These are phyloP conservation scores for Platichthys flesus DNA, from an alignment of 2,113 vertebrate genomes.

Conservation along the genomic window DNA sequence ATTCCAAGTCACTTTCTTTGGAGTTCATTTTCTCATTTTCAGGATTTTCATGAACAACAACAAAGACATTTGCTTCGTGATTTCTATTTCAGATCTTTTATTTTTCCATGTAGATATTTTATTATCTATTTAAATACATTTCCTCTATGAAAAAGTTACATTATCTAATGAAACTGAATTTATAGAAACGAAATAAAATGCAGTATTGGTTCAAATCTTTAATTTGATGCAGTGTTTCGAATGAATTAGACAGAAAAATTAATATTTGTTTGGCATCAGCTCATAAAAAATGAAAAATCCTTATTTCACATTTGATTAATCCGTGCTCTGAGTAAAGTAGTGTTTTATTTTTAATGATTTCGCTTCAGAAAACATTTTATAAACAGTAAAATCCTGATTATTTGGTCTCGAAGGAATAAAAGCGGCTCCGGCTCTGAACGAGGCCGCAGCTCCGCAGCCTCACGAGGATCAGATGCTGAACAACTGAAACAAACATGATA, in stretches of 20 bases:
- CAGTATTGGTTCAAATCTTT: neutral
- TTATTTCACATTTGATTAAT: neutral
- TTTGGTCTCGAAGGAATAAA: neutral
- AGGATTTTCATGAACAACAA: neutral
- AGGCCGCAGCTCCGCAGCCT: conserved; percentile 44
- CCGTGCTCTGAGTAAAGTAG: neutral
- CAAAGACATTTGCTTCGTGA: neutral
- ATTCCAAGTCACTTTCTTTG: neutral
- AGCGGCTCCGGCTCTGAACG: neutral
- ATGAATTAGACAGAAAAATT: neutral
- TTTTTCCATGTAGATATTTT: neutral
- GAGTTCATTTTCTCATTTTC: neutral
- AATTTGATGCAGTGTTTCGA: neutral
- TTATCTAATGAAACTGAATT: too few relatives aligned
- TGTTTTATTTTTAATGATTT: neutral
- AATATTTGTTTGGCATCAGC: neutral
- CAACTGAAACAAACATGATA: too few relatives aligned
- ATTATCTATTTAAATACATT: neutral
- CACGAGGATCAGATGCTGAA: neutral
- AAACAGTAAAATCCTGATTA: neutral
- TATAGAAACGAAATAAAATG: neutral
- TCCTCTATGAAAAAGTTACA: too few relatives aligned
- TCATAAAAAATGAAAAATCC: neutral
- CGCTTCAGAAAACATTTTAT: too few relatives aligned
- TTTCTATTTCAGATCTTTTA: neutral